Evolutionary conservation across 1,140 invertebrate genomes (phyloP).

Genomic region (Tigriopus japonicus): DNA sequence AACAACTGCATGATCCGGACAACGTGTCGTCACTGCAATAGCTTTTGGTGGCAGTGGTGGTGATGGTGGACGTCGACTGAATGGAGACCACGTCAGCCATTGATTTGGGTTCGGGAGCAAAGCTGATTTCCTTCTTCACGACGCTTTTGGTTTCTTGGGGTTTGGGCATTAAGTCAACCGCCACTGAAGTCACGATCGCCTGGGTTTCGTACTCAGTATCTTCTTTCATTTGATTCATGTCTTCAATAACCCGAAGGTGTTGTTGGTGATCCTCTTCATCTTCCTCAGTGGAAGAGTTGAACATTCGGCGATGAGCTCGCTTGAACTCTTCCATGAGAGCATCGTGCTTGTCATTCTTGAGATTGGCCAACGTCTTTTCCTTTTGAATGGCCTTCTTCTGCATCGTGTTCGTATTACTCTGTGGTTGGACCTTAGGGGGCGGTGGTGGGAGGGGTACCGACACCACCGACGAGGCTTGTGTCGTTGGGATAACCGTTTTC

Average conservation of each 20-base stretch:
- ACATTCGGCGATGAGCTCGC: slow-evolving; percentile 62
- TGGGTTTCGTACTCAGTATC: too few relatives aligned
- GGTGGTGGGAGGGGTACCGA: slow-evolving; percentile 6
- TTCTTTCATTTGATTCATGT: not conserved
- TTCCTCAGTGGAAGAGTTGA: slow-evolving; percentile 24
- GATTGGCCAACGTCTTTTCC: slow-evolving; percentile 19
- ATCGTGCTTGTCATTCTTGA: slow-evolving; percentile 1
- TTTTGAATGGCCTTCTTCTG: slow-evolving; percentile 9
- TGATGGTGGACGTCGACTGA: too few relatives aligned
- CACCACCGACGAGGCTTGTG: too few relatives aligned
- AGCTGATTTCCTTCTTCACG: too few relatives aligned
- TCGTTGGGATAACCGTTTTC: too few relatives aligned
- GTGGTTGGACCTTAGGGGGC: slow-evolving; percentile 14
- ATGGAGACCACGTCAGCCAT: too few relatives aligned
- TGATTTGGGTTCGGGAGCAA: too few relatives aligned
- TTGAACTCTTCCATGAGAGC: slow-evolving; percentile 70
- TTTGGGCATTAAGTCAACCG: too few relatives aligned
- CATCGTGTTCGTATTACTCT: too few relatives aligned
- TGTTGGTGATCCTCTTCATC: not conserved
- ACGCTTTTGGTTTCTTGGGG: too few relatives aligned
- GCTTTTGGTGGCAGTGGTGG: too few relatives aligned
- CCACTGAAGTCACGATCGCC: too few relatives aligned
- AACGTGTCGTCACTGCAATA: not conserved
- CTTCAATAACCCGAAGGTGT: not conserved
- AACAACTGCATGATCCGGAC: not conserved